Percentiles rank a stretch among this genome's conserved stretches.
These are phyloP conservation scores for Oophaga pumilio DNA, from an alignment of 2,113 vertebrate genomes.

Conservation along the genomic window DNA sequence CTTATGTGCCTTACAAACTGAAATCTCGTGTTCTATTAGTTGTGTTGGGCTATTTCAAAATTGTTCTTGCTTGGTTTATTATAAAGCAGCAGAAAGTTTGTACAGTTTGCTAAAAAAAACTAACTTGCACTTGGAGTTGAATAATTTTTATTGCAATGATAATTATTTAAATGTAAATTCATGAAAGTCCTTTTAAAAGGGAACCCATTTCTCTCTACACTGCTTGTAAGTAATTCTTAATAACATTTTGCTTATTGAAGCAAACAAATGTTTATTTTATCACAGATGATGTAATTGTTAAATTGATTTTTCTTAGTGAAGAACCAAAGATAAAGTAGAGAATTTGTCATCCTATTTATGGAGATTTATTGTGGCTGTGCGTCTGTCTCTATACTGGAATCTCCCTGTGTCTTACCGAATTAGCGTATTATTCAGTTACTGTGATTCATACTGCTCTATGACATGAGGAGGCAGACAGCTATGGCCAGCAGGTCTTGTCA, in stretches of 20 bases:
- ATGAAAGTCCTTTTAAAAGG: not conserved
- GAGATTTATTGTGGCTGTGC: constrained; percentile 16
- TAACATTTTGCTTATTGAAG: not conserved
- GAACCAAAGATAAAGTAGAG: not conserved
- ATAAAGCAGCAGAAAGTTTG: too few relatives aligned
- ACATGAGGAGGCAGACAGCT: constrained; percentile 14
- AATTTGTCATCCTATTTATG: constrained; percentile 2
- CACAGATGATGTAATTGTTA: not conserved
- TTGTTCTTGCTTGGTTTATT: too few relatives aligned
- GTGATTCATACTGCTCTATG: constrained; percentile 30
- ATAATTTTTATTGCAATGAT: too few relatives aligned
- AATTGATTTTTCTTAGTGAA: constrained; percentile 32
- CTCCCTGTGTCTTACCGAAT: constrained; percentile 27
- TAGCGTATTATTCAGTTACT: constrained; percentile 32
- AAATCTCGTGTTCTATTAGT: too few relatives aligned
- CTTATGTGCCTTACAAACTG: too few relatives aligned
- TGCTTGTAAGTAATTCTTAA: not conserved
- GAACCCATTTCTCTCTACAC: not conserved
- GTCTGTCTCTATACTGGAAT: constrained; percentile 17
- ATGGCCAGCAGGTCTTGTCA: constrained; percentile 30
- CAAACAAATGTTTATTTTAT: constrained; percentile 15
- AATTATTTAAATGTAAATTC: not conserved
- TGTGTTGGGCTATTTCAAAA: too few relatives aligned
- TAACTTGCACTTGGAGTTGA: too few relatives aligned
- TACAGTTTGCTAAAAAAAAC: too few relatives aligned